Evolutionary conservation across 2,113 vertebrate species (phyloP).

Genomic region (Bagarius yarrelli): DNA sequence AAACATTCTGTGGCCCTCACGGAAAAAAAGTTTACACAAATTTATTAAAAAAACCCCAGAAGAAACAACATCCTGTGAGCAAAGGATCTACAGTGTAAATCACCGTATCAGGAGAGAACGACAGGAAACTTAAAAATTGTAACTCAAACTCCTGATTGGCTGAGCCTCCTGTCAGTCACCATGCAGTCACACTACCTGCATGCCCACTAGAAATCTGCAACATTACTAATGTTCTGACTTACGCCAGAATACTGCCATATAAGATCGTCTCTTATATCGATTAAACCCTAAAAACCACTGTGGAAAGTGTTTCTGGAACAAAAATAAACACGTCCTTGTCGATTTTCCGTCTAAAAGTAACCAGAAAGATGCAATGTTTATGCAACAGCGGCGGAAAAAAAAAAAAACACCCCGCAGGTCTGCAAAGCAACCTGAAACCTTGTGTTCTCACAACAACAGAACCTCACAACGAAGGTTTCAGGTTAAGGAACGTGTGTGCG

Average conservation of each 20-base stretch:
- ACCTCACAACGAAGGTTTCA: conserved; percentile 7
- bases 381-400: neutral
- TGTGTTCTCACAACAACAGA: conserved; percentile 27
- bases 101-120: too few relatives aligned
- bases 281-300: neutral
- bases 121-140: too few relatives aligned
- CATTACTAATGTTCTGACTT: neutral
- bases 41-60: too few relatives aligned
- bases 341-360: neutral
- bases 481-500: neutral
- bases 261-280: too few relatives aligned
- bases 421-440: conserved; percentile 35
- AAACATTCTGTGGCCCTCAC: too few relatives aligned
- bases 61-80: too few relatives aligned
- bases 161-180: neutral
- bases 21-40: too few relatives aligned
- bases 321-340: neutral
- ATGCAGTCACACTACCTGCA: neutral
- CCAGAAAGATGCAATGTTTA: neutral
- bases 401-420: neutral
- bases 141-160: neutral
- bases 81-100: too few relatives aligned
- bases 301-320: neutral
- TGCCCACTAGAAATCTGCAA: neutral
- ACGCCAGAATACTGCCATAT: neutral